Conservation (phyloP, 2,797 vertebrate genomes). For the Sebastes trivittatus region DNA sequence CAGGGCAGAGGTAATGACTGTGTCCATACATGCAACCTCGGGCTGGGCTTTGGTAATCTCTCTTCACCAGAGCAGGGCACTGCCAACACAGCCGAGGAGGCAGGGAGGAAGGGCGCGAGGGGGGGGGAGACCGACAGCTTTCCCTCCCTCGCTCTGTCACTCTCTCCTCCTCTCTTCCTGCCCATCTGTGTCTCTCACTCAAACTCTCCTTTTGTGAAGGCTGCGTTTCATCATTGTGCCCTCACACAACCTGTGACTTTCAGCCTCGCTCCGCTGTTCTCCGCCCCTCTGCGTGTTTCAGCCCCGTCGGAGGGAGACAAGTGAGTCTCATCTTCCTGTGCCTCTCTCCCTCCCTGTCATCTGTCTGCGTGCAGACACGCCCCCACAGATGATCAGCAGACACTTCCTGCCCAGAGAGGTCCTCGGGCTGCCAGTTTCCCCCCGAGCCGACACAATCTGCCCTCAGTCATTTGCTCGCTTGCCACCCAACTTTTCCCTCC, state of each 20-base stretch:
- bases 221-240: constrained; percentile 50
- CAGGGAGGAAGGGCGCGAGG: constrained; percentile 21
- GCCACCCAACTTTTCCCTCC: constrained; percentile 30
- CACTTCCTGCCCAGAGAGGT: constrained; percentile 68
- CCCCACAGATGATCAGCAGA: constrained; percentile 77
- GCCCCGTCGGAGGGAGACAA: constrained; percentile 4
- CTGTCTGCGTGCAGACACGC: constrained; percentile 63
- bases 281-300: constrained; percentile 39
- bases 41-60: constrained; percentile 79
- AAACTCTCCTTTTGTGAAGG: constrained; percentile 51
- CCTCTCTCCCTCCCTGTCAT: constrained; percentile 38
- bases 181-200: constrained; percentile 74
- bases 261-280: constrained; percentile 24
- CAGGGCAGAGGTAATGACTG: constrained; percentile 73
- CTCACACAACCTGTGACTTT: constrained; percentile 70
- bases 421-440: constrained; percentile 62
- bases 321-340: constrained; percentile 33
- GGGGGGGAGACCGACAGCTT: constrained; percentile 58
- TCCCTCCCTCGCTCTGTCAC: constrained; percentile 65
- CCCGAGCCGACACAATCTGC: constrained; percentile 72
- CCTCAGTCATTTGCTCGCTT: constrained; percentile 51
- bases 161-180: constrained; percentile 61
- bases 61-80: constrained; percentile 69
- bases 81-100: constrained; percentile 65
- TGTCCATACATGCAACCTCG: constrained; percentile 75